Percentiles rank a stretch among this genome's conserved stretches.
Evolutionary conservation across 2,797 vertebrate genomes (phyloP).

Genomic region (Cottoperca gobio): DNA sequence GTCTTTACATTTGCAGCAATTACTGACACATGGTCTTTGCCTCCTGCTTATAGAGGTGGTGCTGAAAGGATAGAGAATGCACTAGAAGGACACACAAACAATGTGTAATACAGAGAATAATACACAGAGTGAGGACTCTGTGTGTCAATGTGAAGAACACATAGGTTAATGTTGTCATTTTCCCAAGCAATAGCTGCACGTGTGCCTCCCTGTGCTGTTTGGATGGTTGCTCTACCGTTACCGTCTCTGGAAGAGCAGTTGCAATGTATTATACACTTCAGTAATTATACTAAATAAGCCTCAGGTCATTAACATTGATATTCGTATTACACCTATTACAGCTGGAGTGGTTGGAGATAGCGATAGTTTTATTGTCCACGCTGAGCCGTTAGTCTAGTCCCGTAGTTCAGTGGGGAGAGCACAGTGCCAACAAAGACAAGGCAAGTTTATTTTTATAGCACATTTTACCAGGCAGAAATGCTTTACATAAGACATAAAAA

Average conservation of each 20-base stretch:
- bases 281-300: conserved; percentile 48
- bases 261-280: conserved; percentile 12
- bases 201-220: not conserved
- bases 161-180: not conserved
- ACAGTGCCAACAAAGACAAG: not conserved
- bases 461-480: not conserved
- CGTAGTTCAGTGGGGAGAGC: not conserved
- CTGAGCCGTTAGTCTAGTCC: conserved; percentile 2
- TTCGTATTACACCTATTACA: conserved; percentile 47
- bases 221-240: not conserved
- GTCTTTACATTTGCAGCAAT: not conserved
- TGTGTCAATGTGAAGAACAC: not conserved
- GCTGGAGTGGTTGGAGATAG: conserved; percentile 29
- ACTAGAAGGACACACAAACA: not conserved
- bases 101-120: not conserved
- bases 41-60: not conserved
- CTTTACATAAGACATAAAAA: not conserved
- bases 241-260: not conserved
- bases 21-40: conserved; percentile 2
- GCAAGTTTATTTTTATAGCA: not conserved
- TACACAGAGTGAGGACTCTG: not conserved
- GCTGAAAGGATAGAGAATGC: not conserved
- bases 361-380: conserved; percentile 41
- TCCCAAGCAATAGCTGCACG: not conserved
- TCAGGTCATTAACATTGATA: conserved; percentile 55